Percentiles rank a stretch among this genome's conserved stretches.
Conservation (phyloP, 92 coral and sea anemone genomes). For the Parazoanthus atlanticus region DNA sequence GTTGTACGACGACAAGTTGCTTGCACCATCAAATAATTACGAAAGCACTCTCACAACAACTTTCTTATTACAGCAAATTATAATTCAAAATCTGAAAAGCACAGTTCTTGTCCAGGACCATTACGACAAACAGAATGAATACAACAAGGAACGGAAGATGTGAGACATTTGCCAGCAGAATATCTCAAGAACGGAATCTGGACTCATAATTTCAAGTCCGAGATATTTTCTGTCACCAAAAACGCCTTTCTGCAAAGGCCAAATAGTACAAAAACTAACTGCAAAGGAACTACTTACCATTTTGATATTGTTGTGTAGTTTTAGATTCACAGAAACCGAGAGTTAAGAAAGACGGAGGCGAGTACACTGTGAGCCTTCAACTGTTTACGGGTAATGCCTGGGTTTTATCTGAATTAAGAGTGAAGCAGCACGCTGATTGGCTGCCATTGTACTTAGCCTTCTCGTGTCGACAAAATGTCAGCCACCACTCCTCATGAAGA, state of each 20-base stretch:
- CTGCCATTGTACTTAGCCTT: conserved; percentile 19
- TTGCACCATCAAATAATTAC: background rate
- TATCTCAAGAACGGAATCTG: background rate
- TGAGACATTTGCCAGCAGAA: background rate
- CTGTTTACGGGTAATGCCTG: conserved; percentile 17
- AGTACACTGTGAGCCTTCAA: conserved; percentile 12
- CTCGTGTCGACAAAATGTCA: conserved; percentile 40
- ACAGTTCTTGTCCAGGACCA: background rate
- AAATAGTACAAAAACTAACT: background rate
- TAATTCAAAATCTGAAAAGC: background rate
- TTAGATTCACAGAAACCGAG: conserved; percentile 22
- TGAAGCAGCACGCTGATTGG: conserved; percentile 21
- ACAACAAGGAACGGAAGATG: background rate
- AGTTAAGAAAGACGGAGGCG: background rate
- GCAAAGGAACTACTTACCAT: conserved; percentile 27
- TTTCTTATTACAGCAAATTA: too few species aligned
- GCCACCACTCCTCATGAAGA: conserved; percentile 20
- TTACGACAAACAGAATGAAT: background rate
- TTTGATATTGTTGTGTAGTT: conserved; percentile 27
- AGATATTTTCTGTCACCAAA: background rate
- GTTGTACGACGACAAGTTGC: background rate
- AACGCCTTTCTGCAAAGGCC: background rate
- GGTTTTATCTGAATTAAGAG: conserved; percentile 10
- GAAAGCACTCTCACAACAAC: background rate
- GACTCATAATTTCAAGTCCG: background rate